Percentiles rank a stretch among this genome's conserved stretches.
Evolutionary conservation across 2,888 invertebrate species (phyloP).

Genomic region (Rhamnusium bicolor): DNA sequence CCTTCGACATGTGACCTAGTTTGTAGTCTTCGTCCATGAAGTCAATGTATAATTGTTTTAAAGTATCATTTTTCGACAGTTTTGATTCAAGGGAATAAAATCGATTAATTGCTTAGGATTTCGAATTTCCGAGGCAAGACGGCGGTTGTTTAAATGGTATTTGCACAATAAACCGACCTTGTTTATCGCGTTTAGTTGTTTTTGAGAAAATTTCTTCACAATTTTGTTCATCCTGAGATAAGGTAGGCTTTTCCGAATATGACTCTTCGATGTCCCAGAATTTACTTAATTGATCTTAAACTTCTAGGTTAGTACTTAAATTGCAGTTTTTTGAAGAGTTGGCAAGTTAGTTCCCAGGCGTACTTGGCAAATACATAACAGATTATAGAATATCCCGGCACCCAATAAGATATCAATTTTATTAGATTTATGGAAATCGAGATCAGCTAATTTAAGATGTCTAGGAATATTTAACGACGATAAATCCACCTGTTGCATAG

Average conservation of each 20-base stretch:
- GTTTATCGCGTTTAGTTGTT: neutral
- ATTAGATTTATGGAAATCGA: slow-evolving; percentile 6
- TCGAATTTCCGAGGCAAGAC: neutral
- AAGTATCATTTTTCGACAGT: neutral
- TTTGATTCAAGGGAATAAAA: neutral
- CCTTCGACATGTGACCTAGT: slow-evolving; percentile 9
- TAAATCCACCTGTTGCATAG: neutral
- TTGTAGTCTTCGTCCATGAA: slow-evolving; percentile 22
- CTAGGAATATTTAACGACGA: slow-evolving; percentile 12
- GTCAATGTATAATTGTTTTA: neutral
- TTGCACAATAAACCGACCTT: slow-evolving; percentile 27
- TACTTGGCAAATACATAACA: slow-evolving; percentile 21
- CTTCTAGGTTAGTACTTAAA: neutral
- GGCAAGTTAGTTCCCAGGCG: neutral
- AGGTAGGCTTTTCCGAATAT: neutral
- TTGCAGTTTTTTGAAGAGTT: slow-evolving; percentile 26
- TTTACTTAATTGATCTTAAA: slow-evolving; percentile 22
- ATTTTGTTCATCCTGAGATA: slow-evolving; percentile 34
- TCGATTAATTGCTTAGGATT: neutral
- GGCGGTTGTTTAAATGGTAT: slow-evolving; percentile 10
- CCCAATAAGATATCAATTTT: slow-evolving; percentile 31
- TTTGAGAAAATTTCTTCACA: slow-evolving; percentile 43
- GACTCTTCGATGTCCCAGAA: slow-evolving; percentile 34
- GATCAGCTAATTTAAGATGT: slow-evolving; percentile 27
- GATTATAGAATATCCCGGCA: slow-evolving; percentile 18